A percentile compares a stretch with the other conserved stretches of the same genome.
Conservation (phyloP, 2,797 vertebrate species). For the Lepus oiostolus region DNA sequence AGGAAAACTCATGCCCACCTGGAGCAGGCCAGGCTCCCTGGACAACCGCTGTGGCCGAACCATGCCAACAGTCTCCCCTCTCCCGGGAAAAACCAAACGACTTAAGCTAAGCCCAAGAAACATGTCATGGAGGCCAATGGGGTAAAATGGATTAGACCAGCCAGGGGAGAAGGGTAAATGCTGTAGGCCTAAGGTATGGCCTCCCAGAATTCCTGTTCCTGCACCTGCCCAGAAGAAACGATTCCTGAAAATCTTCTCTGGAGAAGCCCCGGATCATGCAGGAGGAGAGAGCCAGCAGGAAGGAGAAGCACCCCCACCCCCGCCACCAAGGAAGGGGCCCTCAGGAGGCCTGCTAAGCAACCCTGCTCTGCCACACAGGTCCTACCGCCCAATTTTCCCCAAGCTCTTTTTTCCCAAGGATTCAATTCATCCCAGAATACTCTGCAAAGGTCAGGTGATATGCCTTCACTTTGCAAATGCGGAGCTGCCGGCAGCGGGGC, state of each 20-base stretch:
- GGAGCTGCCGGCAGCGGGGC: background rate
- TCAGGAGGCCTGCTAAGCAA: background rate
- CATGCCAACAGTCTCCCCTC: accelerated
- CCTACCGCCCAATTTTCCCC: background rate
- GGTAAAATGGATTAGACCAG: background rate
- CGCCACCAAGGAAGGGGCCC: background rate
- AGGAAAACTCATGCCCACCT: background rate
- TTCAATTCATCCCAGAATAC: constrained; percentile 27
- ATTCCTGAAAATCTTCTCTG: background rate
- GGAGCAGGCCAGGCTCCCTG: background rate
- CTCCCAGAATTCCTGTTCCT: background rate
- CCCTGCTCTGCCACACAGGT: background rate
- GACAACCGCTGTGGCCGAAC: background rate
- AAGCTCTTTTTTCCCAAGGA: constrained; percentile 27
- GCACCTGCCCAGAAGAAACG: background rate
- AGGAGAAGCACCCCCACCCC: background rate
- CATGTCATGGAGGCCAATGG: background rate
- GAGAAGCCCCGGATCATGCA: background rate
- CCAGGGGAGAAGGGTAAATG: background rate
- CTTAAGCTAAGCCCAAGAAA: background rate
- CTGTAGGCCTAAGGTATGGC: background rate
- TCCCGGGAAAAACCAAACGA: background rate
- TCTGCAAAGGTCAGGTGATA: background rate
- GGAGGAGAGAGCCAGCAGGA: accelerated
- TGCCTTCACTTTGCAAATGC: constrained; percentile 44